Base-by-base conservation (phyloP, 2,797 vertebrate genomes). In the Myiotriccus ornatus region DNA sequence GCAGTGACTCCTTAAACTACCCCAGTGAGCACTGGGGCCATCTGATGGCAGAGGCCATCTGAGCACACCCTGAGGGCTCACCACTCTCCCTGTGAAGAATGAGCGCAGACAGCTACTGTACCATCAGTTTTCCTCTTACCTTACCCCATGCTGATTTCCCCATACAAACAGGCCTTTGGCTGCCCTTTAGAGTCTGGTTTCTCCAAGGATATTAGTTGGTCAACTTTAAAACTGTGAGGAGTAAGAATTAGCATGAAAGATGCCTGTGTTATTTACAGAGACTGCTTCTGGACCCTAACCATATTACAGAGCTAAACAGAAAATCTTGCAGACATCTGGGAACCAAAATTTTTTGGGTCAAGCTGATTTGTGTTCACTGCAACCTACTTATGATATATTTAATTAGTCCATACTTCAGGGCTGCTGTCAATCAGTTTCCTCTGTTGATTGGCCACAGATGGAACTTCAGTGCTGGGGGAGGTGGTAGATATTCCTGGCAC, bases 301-400 rank as follows among this genome's bases (percentile, higher is more conserved):
- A 14, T 37, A 59, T n/a, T 86, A 78, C 81, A 87, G 73, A 90
- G 46, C 77, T 90, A 90, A 94, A 91, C 93, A 86, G 73, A 94
- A 95, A 93, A 73, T 86, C 65, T 84, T 78, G 59, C 76, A 86
- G 90, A 67, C 90, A 63, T 84, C 65, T 88, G 87, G 90, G 59
- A 96, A 93, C 39, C 77, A 86, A 73, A 75, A 28, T 81, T 95
- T 96, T 94, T 95, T 90, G 93, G 91, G 93, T 95, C 94, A 94
- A 73, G 59, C 67, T 86, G 91, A 93, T 78, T 78, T 90, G 85
- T 90, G 84, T 81, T 96, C 88, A n/a, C 70, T 86, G 91, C 91
- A 95, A 93, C 96, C 94, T 94, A 95, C 75, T 93, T 95, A 83
- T 5, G 56, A 75, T 94, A 27, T 23, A 93, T 93, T 94, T 95